phyloP scores from a whole-genome alignment of 2,113 vertebrate species.

The Dolichotis patagonum region DNA sequence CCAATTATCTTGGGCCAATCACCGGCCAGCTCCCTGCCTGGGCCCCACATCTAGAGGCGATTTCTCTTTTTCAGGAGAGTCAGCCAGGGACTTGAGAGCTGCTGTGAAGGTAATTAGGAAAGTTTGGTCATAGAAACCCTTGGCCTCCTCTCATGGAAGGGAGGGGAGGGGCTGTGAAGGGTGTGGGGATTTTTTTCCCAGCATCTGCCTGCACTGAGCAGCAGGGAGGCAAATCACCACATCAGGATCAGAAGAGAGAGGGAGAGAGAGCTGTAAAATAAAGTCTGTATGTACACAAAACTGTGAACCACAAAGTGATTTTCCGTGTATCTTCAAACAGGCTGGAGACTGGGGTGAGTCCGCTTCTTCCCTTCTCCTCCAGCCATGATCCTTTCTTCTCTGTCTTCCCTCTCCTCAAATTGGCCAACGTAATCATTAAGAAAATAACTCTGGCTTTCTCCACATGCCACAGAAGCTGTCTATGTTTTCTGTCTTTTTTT shows the following conservation, averaged over 20 bases:
- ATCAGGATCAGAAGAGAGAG: neutral
- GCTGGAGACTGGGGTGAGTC: neutral
- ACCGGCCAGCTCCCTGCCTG: conserved; percentile 64
- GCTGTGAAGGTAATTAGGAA: conserved; percentile 65
- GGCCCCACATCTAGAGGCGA: neutral
- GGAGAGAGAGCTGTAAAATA: neutral
- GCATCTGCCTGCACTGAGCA: neutral
- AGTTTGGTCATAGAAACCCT: conserved; percentile 4
- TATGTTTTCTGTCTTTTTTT: neutral
- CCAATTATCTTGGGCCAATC: conserved; percentile 60
- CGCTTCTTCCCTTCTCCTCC: too few species aligned
- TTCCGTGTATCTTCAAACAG: neutral
- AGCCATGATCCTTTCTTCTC: neutral
- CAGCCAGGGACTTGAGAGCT: neutral
- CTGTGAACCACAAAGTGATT: neutral
- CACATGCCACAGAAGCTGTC: neutral
- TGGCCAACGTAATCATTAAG: neutral
- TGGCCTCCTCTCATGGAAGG: neutral
- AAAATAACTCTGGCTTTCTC: neutral
- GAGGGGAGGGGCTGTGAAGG: neutral
- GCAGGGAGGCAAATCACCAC: neutral
- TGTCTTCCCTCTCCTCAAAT: neutral
- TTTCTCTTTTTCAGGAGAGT: conserved; percentile 46
- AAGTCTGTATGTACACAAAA: accelerated
- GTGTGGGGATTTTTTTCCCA: neutral